Percentiles rank a stretch among this genome's conserved stretches.
Conservation (phyloP, 2,888 invertebrate genomes). For the Drosophila nigritarsus region DNA sequence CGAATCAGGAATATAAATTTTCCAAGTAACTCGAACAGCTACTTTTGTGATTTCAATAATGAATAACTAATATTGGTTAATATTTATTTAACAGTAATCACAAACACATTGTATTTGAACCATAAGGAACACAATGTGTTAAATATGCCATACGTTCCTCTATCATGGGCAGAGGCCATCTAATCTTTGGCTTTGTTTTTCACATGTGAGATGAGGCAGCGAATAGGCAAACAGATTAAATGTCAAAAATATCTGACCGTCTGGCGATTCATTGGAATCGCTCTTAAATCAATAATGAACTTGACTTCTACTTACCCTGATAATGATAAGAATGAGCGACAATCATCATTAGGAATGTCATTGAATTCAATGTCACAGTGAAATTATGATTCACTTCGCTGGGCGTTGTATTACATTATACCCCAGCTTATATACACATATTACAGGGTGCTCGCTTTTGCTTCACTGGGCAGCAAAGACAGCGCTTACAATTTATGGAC, state of each 20-base stretch:
- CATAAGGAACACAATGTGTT: background rate
- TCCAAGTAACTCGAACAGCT: background rate
- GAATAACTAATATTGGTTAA: background rate
- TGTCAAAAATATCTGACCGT: background rate
- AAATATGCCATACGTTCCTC: background rate
- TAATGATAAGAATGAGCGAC: slow-evolving; percentile 20
- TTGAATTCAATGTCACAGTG: background rate
- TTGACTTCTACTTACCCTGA: slow-evolving; percentile 19
- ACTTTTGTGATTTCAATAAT: background rate
- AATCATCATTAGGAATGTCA: slow-evolving; percentile 9
- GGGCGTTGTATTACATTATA: background rate
- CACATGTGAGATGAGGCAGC: background rate
- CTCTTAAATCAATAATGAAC: slow-evolving; percentile 56
- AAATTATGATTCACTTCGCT: slow-evolving; percentile 7
- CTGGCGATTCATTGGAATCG: slow-evolving; percentile 40
- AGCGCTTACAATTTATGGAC: slow-evolving; percentile 4
- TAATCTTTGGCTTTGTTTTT: background rate
- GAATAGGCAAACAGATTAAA: background rate
- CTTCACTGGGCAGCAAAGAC: slow-evolving; percentile 1
- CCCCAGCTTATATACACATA: background rate
- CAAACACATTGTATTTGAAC: background rate
- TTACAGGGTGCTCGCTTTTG: background rate
- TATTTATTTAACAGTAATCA: background rate
- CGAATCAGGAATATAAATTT: background rate
- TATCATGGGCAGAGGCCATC: background rate